phyloP scores from a whole-genome alignment of 2,113 vertebrate genomes.

The Crypturellus undulatus region DNA sequence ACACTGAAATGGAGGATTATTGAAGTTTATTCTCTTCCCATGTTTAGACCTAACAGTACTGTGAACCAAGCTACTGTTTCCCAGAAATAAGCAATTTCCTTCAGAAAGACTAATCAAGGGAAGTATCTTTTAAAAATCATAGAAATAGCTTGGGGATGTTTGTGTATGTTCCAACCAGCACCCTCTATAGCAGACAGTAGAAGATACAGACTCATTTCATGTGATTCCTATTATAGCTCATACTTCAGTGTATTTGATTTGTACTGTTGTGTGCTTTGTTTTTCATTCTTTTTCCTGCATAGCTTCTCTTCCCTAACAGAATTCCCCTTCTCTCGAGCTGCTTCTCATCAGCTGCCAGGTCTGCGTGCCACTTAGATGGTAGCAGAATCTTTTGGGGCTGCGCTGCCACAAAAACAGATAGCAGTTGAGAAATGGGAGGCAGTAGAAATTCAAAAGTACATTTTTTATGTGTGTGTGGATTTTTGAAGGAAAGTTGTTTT shows the following conservation, averaged over 20 bases:
- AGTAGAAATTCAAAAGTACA: not conserved
- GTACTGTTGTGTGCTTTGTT: fast-evolving
- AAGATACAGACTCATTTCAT: not conserved
- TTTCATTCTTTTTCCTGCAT: not conserved
- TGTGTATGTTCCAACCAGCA: not conserved
- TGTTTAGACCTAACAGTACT: not conserved
- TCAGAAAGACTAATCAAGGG: not conserved
- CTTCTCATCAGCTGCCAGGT: not conserved
- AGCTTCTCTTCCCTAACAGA: not conserved
- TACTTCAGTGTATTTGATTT: not conserved
- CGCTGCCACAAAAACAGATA: not conserved
- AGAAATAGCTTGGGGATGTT: not conserved
- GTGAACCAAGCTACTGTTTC: not conserved
- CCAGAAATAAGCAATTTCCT: not conserved
- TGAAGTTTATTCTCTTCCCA: not conserved
- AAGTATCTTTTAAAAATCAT: not conserved
- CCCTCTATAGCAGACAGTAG: not conserved
- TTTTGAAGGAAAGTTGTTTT: not conserved
- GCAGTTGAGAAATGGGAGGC: not conserved
- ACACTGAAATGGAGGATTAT: not conserved
- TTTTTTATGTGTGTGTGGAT: not conserved
- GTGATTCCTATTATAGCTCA: not conserved
- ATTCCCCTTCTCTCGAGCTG: not conserved
- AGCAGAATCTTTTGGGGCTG: not conserved
- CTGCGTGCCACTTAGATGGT: not conserved